A percentile compares a stretch with the other conserved stretches of the same genome.
phyloP scores from a whole-genome alignment of 1,140 invertebrate genomes.

The Pentalonia nigronervosa region DNA sequence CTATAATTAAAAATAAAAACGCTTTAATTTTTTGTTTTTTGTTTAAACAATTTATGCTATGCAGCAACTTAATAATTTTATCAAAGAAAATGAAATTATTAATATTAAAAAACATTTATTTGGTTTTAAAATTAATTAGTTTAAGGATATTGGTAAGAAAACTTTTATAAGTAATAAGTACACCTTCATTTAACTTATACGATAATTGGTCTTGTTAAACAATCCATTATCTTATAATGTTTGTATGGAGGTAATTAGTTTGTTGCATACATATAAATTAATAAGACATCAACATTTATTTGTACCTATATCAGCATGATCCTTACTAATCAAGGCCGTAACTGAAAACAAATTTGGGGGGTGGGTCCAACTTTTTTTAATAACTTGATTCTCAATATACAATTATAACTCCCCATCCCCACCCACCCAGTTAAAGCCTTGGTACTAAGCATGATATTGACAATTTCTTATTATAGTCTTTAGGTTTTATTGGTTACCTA shows the following conservation, averaged over 20 bases:
- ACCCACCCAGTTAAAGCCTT: too few species aligned
- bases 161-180: background rate
- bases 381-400: too few species aligned
- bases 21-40: background rate
- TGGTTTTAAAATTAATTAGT: background rate
- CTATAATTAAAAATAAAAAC: background rate
- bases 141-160: background rate
- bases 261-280: background rate
- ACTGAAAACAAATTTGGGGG: too few species aligned
- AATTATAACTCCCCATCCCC: too few species aligned
- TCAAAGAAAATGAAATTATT: background rate
- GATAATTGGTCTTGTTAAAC: background rate
- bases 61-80: background rate
- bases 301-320: background rate
- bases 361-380: too few species aligned
- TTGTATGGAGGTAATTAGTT: background rate
- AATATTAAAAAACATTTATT: background rate
- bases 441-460: background rate
- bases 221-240: background rate
- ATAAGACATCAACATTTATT: background rate
- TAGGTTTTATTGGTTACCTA: background rate
- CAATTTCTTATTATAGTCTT: background rate
- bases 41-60: background rate
- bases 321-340: background rate
- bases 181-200: background rate